phyloP scores from a whole-genome alignment of 2,888 invertebrate genomes.

The Pristionchus entomophagus region DNA sequence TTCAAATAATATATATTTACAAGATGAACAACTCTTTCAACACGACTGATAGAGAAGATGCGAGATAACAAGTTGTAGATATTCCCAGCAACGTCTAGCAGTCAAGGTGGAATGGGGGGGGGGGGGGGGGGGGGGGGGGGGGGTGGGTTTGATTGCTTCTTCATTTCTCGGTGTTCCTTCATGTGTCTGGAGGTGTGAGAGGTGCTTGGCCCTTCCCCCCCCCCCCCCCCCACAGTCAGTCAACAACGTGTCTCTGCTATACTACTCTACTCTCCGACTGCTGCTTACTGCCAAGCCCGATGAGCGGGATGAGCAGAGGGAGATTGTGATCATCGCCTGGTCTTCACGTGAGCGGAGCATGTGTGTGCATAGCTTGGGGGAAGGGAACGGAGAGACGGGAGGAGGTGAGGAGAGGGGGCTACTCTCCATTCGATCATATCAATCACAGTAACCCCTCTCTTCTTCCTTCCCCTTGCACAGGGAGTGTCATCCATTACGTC shows the following conservation, averaged over 20 bases:
- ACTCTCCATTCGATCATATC: background rate
- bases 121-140: too few relatives aligned
- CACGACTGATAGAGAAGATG: too few relatives aligned
- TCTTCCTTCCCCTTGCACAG: background rate
- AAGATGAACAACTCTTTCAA: too few relatives aligned
- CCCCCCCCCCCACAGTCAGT: conserved; percentile 28
- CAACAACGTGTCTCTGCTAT: conserved; percentile 20
- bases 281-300: conserved; percentile 36
- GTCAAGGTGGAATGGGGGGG: conserved; percentile 8
- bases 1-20: background rate
- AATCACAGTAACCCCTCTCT: background rate
- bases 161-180: too few relatives aligned
- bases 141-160: too few relatives aligned
- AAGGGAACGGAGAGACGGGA: background rate
- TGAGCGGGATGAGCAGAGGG: background rate
- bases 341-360: conserved; percentile 15
- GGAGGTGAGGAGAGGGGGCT: background rate
- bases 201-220: background rate
- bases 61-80: background rate
- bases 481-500: too few relatives aligned
- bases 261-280: too few relatives aligned
- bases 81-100: background rate
- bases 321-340: conserved; percentile 22
- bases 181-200: background rate
- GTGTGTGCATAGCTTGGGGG: background rate